Percentiles rank a stretch among this genome's conserved stretches.
phyloP scores from a whole-genome alignment of 2,888 invertebrate species.

The Linnaemya vulpina region DNA sequence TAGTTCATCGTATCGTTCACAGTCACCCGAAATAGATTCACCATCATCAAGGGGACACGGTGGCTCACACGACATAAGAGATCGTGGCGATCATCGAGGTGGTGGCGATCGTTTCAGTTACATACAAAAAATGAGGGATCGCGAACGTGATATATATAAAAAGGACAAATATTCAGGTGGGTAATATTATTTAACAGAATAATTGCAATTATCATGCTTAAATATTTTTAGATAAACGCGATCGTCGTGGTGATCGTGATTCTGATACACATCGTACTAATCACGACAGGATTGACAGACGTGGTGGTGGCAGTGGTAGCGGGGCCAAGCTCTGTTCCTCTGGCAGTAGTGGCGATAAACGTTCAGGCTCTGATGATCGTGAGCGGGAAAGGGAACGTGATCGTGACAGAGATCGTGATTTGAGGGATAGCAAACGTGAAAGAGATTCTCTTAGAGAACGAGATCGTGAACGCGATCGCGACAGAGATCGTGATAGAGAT shows the following conservation, averaged over 20 bases:
- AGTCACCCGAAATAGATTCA: slow-evolving; percentile 89
- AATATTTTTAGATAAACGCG: slow-evolving; percentile 87
- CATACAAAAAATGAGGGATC: slow-evolving; percentile 83
- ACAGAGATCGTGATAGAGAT: slow-evolving; percentile 77
- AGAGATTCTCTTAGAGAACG: slow-evolving; percentile 76
- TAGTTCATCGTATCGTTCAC: slow-evolving; percentile 87
- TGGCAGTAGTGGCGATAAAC: slow-evolving; percentile 81
- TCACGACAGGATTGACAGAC: slow-evolving; percentile 91
- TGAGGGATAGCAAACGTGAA: slow-evolving; percentile 82
- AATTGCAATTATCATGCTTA: not conserved
- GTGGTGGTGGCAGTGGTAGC: slow-evolving; percentile 74
- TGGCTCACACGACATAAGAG: slow-evolving; percentile 81
- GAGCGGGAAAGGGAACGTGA: slow-evolving; percentile 79
- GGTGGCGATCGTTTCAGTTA: slow-evolving; percentile 85
- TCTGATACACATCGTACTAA: slow-evolving; percentile 91
- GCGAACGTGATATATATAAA: slow-evolving; percentile 95
- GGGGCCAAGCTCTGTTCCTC: slow-evolving; percentile 82
- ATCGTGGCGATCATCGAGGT: slow-evolving; percentile 80
- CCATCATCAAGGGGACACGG: slow-evolving; percentile 83
- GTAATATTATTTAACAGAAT: slow-evolving; percentile 52
- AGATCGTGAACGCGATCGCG: slow-evolving; percentile 81
- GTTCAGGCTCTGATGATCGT: slow-evolving; percentile 83
- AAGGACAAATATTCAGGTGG: slow-evolving; percentile 95
- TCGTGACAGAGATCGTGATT: slow-evolving; percentile 77
- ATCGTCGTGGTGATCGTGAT: slow-evolving; percentile 86